Conservation (phyloP, 1,140 invertebrate species). For the Megalopta genalis region DNA sequence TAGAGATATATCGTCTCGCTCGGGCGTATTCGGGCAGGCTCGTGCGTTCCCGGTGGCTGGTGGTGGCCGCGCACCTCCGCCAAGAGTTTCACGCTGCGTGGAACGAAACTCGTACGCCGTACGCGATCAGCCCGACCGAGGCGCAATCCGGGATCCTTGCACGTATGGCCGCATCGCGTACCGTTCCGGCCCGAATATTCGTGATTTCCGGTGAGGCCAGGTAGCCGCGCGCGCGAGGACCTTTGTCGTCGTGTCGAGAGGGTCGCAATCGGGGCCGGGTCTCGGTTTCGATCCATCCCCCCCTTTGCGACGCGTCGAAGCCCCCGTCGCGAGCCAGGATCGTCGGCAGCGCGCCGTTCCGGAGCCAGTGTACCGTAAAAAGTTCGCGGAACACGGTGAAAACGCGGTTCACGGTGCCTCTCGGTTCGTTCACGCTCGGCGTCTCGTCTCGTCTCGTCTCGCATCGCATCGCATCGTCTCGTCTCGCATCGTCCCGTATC, state of each 20-base stretch:
- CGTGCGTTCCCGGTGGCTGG: slow-evolving; percentile 65
- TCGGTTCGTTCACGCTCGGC: slow-evolving; percentile 48
- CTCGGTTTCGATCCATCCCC: slow-evolving; percentile 2
- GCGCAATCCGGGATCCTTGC: slow-evolving; percentile 70
- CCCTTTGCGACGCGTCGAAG: background rate
- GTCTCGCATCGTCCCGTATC: no score
- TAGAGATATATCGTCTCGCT: slow-evolving; percentile 40
- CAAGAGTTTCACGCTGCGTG: slow-evolving; percentile 76
- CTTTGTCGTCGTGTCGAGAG: no score
- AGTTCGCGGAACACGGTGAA: slow-evolving; percentile 55
- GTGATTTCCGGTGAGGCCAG: slow-evolving; percentile 2
- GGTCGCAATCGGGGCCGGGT: background rate
- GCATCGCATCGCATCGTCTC: background rate
- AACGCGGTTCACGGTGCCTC: slow-evolving; percentile 50
- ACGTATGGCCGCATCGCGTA: slow-evolving; percentile 62
- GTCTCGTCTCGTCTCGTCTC: slow-evolving; percentile 25
- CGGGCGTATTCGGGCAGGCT: slow-evolving; percentile 60
- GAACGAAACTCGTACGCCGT: slow-evolving; percentile 77
- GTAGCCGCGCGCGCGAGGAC: background rate
- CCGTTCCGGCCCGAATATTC: slow-evolving; percentile 54
- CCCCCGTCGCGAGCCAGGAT: slow-evolving; percentile 19
- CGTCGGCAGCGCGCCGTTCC: slow-evolving; percentile 23
- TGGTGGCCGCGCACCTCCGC: slow-evolving; percentile 72
- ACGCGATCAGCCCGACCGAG: slow-evolving; percentile 76
- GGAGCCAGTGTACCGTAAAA: slow-evolving; percentile 59